These are phyloP conservation scores for Allygus modestus DNA, from an alignment of 2,888 invertebrate genomes.

Conservation along the genomic window DNA sequence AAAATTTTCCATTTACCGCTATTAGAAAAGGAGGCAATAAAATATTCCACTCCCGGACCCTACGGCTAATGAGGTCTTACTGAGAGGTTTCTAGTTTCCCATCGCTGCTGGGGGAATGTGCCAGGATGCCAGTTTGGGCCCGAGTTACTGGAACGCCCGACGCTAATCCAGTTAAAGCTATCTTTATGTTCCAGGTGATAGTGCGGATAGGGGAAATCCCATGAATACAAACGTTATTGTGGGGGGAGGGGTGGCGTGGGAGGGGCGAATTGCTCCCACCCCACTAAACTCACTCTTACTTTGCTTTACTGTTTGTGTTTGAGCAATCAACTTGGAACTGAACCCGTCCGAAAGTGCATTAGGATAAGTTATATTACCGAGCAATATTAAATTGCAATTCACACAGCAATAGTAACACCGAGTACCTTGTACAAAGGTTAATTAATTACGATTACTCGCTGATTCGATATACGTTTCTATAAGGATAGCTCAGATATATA, in stretches of 20 bases:
- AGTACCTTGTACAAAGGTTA: no score
- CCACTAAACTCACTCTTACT: conserved; percentile 22
- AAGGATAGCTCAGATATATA: no score
- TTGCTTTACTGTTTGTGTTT: background rate
- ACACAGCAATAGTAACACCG: no score
- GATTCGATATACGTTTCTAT: no score
- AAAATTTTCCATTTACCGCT: no score
- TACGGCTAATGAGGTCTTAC: no score
- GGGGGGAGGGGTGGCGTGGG: background rate
- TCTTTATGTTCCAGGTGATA: conserved; percentile 58
- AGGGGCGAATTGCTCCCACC: background rate
- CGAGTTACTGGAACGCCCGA: background rate
- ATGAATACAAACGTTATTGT: conserved; percentile 57
- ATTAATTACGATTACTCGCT: no score
- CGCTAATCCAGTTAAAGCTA: conserved; percentile 55
- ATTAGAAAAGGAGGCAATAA: no score
- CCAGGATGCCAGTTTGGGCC: background rate
- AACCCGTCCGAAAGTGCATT: background rate
- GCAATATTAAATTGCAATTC: no score
- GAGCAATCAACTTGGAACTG: background rate
- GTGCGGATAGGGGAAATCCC: conserved; percentile 54
- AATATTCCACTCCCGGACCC: no score
- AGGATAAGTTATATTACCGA: no score
- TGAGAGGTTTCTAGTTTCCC: no score
- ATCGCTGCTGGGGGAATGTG: background rate